These are phyloP conservation scores for Accipiter virgatus DNA, from an alignment of 2,113 vertebrate species.

Conservation along the genomic window DNA sequence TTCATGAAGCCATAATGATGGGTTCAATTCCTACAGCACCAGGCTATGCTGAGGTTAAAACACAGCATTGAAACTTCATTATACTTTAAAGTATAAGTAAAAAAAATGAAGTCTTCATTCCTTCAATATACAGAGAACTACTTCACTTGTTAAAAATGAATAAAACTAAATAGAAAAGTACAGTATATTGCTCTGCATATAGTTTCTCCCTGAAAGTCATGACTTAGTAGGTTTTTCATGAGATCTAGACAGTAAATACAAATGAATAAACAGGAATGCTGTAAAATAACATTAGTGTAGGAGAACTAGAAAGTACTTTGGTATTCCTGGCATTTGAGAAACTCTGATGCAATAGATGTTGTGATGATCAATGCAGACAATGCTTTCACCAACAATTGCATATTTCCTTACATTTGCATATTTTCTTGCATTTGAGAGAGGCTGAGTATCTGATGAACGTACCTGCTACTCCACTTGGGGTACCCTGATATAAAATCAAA, in stretches of 20 bases:
- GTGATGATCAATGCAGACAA: neutral
- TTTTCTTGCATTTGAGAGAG: neutral
- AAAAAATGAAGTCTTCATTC: neutral
- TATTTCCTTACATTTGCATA: neutral
- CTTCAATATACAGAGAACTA: neutral
- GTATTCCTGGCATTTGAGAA: neutral
- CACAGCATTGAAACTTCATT: neutral
- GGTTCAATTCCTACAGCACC: neutral
- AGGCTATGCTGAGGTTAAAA: neutral
- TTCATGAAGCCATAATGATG: neutral
- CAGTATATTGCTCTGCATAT: neutral
- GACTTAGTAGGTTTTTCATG: neutral
- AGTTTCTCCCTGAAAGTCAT: neutral
- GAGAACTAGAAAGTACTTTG: neutral
- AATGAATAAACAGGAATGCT: neutral
- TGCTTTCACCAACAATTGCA: neutral
- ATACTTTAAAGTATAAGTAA: neutral
- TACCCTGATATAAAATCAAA: neutral
- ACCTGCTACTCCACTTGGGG: too few species aligned
- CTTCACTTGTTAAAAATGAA: neutral
- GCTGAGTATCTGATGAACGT: neutral
- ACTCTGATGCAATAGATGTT: neutral
- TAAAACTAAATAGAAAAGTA: neutral
- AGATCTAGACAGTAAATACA: neutral
- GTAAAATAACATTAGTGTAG: neutral